These are phyloP conservation scores for Drosophila bunnanda DNA, from an alignment of 2,888 invertebrate genomes.

Conservation along the genomic window DNA sequence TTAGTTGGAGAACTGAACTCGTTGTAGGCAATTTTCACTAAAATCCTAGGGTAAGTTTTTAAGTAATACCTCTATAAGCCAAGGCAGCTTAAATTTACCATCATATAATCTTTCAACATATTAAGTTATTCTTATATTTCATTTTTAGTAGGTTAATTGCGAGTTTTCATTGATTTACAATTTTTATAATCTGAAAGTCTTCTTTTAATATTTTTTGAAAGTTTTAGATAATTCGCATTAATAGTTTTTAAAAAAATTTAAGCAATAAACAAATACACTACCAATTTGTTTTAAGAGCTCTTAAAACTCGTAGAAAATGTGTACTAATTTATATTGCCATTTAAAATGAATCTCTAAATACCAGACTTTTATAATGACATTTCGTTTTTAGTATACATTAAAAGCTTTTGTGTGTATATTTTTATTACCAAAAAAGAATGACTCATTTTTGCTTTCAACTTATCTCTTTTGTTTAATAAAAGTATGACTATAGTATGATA, in stretches of 20 bases:
- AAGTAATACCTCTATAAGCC: too few species aligned
- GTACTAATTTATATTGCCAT: background rate
- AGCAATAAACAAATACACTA: background rate
- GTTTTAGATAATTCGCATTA: background rate
- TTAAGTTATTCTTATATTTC: too few species aligned
- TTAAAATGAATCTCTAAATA: background rate
- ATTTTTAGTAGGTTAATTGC: background rate
- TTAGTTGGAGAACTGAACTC: background rate
- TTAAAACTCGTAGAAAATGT: background rate
- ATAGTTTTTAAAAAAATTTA: background rate
- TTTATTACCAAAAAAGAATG: background rate
- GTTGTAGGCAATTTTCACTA: background rate
- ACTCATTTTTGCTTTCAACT: background rate
- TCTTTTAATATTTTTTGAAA: background rate
- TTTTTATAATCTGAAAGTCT: background rate
- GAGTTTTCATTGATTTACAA: background rate
- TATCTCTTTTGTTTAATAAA: background rate
- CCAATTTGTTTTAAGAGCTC: background rate
- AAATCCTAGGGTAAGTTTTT: too few species aligned
- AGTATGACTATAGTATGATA: background rate
- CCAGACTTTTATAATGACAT: background rate
- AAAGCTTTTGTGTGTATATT: conserved; percentile 8
- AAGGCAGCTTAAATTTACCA: too few species aligned
- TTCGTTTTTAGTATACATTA: background rate
- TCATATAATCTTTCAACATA: too few species aligned